Evolutionary conservation across 2,888 invertebrate species (phyloP), one percentile per base, ranked within the genome.

Genomic region (Hyposoter dolosus): DNA sequence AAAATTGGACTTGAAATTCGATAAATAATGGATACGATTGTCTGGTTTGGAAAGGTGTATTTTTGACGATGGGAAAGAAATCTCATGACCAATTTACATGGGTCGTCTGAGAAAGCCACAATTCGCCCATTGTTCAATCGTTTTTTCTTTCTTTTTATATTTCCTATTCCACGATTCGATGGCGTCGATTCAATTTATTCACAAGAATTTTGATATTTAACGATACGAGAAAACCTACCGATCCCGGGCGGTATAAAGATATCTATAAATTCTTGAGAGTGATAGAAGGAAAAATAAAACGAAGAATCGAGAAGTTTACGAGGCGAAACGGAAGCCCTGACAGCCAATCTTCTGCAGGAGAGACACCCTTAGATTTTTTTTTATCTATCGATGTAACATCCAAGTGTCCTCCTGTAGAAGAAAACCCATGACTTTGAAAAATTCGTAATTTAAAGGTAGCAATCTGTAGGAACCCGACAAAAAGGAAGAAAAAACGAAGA

Each of bases 271-370:
- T 76, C 40, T 47, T 19, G 35, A 80, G 45, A 28, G n/a, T 45
- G 78, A 66, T 53, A 19, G 35, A 45, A 69, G 28, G 71, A 32
- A 28, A 66, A n/a, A 75, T 45, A 19, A 68, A 84, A 77, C 81
- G 71, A 83, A 86, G 87, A 87, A 83, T 71, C 76, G 65, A 74
- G 77, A 86, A 83, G 66, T 89, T 88, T 87, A 88, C 84, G 87
- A 86, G 83, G 50, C 47, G 68, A 74, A 71, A 28, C 63, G 71
- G 85, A 88, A 84, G 80, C 84, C 72, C 78, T 9, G 74, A 63
- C 71, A 80, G 69, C 72, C 84, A 74, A 86, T 82, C 65, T 78
- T n/a, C 60, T 43, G 35, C 35, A 76, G 35, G 35, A 47, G 23
- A 69, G 80, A 80, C 72, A 80, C 66, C 71, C n/a, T 83, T 53